Evolutionary conservation across 2,797 vertebrate species (phyloP), one percentile per base, ranked within the genome.

Genomic region (Peromyscus aztecus): DNA sequence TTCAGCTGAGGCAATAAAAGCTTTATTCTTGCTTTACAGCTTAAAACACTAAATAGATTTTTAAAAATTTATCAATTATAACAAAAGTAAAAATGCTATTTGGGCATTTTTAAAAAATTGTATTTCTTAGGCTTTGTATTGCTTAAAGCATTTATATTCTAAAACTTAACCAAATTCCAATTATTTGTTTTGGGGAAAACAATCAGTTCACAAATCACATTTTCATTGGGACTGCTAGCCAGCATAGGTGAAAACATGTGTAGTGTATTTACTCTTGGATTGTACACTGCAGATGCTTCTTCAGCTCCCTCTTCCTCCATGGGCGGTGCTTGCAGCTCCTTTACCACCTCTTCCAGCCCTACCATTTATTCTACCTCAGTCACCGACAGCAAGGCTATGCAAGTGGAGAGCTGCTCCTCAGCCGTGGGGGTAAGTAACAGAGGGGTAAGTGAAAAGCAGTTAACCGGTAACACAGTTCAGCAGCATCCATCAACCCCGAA

Each of bases 261-360:
- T 98, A 98, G 98, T 99, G 99, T 99, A 99, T 99, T 99, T 98
- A 99, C 99, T 99, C 98, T 99, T 98, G 98, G 98, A 99, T 99
- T 99, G 98, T 99, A 99, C 99, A 99, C 99, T 99, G 98, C 99
- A 99, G 99, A 99, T 99, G 99, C 99, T 99, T 99, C 99, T 98
- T 99, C 99, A 99, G 99, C 99, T 99, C 99, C 99, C 99, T 99
- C 99, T 99, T 99, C 99, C 99, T 99, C 99, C 99, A 99, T 99
- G 99, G 99, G 99, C 99, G 99, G 99, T 99, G 99, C 99, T 99
- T 99, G 99, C 99, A 99, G 99, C 99, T 99, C 99, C 99, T 99
- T 99, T 99, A 99, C 99, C 99, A 99, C 99, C 99, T 99, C 99
- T 99, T 99, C 99, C 99, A 99, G 99, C 98, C 99, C 99, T 99